Conservation (phyloP, 2,797 vertebrate species). For the Silurus lanzhouensis region DNA sequence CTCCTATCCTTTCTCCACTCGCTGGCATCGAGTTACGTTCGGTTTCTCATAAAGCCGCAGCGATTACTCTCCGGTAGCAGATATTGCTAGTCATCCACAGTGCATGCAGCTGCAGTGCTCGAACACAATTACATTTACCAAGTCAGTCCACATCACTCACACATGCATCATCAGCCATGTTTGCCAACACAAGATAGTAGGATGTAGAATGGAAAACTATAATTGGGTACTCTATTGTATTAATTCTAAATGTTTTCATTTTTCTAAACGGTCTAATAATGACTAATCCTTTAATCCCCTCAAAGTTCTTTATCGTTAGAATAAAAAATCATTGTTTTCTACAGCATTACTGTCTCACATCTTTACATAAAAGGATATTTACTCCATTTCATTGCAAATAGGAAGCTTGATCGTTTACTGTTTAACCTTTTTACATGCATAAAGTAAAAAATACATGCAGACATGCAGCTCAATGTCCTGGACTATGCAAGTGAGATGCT, state of each 20-base stretch:
- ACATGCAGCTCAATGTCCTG: neutral
- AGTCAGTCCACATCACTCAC: slow-evolving; percentile 21
- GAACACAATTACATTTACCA: neutral
- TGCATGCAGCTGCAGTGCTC: slow-evolving; percentile 30
- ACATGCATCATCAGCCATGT: slow-evolving; percentile 30
- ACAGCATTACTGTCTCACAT: neutral
- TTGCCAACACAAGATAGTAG: slow-evolving; percentile 12
- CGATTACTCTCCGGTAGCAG: neutral
- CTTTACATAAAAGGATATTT: neutral
- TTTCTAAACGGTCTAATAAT: neutral
- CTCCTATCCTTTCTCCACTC: neutral
- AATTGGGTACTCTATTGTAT: slow-evolving; percentile 9
- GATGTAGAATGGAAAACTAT: slow-evolving; percentile 1
- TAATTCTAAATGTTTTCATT: neutral
- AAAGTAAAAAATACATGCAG: neutral
- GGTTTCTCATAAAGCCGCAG: neutral
- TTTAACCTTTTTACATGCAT: neutral
- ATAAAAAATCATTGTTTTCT: neutral
- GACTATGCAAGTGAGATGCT: neutral
- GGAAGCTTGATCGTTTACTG: too few relatives aligned
- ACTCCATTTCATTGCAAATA: too few relatives aligned
- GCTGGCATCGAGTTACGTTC: neutral
- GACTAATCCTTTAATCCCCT: neutral
- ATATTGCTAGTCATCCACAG: slow-evolving; percentile 2
- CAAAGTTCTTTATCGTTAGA: neutral